A percentile compares a stretch with the other conserved stretches of the same genome.
Evolutionary conservation across 2,113 vertebrate genomes (phyloP).

Genomic region (Stigmatopora nigra): DNA sequence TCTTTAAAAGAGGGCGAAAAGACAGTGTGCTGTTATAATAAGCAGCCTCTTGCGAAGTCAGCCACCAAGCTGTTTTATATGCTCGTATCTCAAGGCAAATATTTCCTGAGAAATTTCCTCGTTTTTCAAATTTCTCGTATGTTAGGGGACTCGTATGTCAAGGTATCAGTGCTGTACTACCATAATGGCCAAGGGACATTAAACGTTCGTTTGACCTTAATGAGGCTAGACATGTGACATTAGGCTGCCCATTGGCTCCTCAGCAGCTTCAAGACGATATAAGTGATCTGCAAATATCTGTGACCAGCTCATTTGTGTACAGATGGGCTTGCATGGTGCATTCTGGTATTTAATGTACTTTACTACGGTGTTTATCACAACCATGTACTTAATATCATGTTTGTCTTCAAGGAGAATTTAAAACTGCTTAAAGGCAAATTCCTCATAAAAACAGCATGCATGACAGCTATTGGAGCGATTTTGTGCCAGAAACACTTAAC

Average conservation of each 20-base stretch:
- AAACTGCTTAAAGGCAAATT: neutral
- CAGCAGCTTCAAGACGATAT: conserved; percentile 46
- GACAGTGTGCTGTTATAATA: too few species aligned
- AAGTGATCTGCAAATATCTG: conserved; percentile 51
- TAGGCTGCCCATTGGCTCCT: conserved; percentile 44
- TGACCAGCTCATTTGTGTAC: conserved; percentile 33
- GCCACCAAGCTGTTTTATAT: too few species aligned
- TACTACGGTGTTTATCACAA: neutral
- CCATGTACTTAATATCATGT: neutral
- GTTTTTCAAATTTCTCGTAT: too few species aligned
- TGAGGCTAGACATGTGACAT: conserved; percentile 47
- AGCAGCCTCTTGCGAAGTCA: too few species aligned
- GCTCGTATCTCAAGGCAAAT: too few species aligned
- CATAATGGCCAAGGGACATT: conserved; percentile 35
- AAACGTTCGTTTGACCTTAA: conserved; percentile 50
- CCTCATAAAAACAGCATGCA: too few species aligned
- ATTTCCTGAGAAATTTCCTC: too few species aligned
- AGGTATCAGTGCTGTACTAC: neutral
- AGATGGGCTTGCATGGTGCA: neutral
- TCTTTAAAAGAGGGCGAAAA: too few species aligned
- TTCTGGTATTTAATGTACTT: conserved; percentile 3
- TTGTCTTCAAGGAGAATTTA: too few species aligned
- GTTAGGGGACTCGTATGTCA: too few species aligned
- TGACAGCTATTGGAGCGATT: neutral
- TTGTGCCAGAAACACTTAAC: neutral